Evolutionary conservation across 92 coral and sea anemone species (phyloP).

Genomic region (Ricordea florida): DNA sequence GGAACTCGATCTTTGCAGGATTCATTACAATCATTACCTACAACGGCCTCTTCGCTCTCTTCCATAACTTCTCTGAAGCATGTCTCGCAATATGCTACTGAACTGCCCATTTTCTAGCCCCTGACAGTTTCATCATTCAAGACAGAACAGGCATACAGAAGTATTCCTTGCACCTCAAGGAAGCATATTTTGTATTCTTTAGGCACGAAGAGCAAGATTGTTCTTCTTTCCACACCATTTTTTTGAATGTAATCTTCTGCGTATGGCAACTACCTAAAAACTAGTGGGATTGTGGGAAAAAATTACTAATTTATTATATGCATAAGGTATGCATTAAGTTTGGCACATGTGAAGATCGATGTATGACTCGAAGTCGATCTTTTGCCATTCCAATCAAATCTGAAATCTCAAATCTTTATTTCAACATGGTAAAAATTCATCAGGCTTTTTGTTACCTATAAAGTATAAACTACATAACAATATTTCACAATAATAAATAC

Average conservation of each 20-base stretch:
- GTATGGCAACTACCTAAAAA: slow-evolving; percentile 4
- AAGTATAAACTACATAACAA: no score
- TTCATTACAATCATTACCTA: slow-evolving; percentile 12
- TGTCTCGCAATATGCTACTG: slow-evolving; percentile 48
- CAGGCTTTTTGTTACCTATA: neutral
- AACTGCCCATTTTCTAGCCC: slow-evolving; percentile 41
- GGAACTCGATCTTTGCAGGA: slow-evolving; percentile 20
- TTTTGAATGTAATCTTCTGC: neutral
- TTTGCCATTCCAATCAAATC: neutral
- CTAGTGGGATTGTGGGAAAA: slow-evolving; percentile 18
- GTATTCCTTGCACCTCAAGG: slow-evolving; percentile 14
- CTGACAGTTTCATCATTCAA: slow-evolving; percentile 17
- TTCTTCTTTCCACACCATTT: neutral
- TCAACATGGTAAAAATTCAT: no score
- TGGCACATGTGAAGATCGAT: neutral
- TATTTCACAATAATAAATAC: no score
- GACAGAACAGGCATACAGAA: slow-evolving; percentile 27
- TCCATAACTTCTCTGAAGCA: slow-evolving; percentile 11
- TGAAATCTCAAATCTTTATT: no score
- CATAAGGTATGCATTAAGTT: neutral
- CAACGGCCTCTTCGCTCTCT: slow-evolving; percentile 29
- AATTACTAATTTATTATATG: neutral
- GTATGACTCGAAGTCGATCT: no score
- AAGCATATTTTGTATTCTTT: slow-evolving; percentile 26
- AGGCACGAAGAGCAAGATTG: slow-evolving; percentile 8